A percentile compares a stretch with the other conserved stretches of the same genome.
Evolutionary conservation across 2,113 vertebrate species (phyloP).

Genomic region (Poeciliopsis occidentalis): DNA sequence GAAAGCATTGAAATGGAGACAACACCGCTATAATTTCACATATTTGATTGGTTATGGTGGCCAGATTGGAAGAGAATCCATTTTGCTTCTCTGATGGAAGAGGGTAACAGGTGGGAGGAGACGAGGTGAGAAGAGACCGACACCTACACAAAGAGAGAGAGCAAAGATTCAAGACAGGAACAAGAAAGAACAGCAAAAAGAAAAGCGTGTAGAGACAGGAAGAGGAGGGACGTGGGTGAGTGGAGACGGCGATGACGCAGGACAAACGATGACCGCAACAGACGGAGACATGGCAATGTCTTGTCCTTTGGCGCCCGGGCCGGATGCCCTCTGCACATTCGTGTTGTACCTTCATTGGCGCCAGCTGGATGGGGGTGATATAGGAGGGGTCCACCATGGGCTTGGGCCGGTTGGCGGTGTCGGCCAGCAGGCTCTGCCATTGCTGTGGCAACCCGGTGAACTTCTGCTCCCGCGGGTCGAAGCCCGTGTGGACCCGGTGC

Average conservation of each 20-base stretch:
- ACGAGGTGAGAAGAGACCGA: constrained; percentile 28
- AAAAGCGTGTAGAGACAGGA: constrained; percentile 4
- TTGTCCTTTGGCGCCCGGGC: constrained; percentile 4
- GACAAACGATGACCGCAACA: constrained; percentile 3
- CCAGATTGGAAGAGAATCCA: constrained; percentile 49
- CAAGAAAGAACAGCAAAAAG: constrained; percentile 2
- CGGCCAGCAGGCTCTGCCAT: constrained; percentile 97
- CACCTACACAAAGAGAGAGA: constrained; percentile 19
- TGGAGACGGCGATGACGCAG: not conserved
- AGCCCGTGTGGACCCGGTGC: constrained; percentile 97
- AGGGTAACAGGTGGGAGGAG: constrained; percentile 37
- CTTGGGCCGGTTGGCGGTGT: constrained; percentile 95
- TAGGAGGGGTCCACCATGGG: constrained; percentile 99
- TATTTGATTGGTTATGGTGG: constrained; percentile 36
- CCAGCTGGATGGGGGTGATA: constrained; percentile 97
- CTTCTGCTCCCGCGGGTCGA: constrained; percentile 95
- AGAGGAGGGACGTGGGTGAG: not conserved
- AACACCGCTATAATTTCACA: constrained; percentile 11
- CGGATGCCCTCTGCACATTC: constrained; percentile 5
- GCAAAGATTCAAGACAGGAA: constrained; percentile 11
- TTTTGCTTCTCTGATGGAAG: constrained; percentile 24
- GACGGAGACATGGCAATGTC: not conserved
- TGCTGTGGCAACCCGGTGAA: constrained; percentile 97
- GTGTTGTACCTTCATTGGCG: constrained; percentile 95
- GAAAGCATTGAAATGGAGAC: constrained; percentile 16